A percentile compares a stretch with the other conserved stretches of the same genome.
These are phyloP conservation scores for Hexactinellida sp. DNA, from an alignment of 37 sponge, comb jelly and placozoan genomes.

Conservation along the genomic window DNA sequence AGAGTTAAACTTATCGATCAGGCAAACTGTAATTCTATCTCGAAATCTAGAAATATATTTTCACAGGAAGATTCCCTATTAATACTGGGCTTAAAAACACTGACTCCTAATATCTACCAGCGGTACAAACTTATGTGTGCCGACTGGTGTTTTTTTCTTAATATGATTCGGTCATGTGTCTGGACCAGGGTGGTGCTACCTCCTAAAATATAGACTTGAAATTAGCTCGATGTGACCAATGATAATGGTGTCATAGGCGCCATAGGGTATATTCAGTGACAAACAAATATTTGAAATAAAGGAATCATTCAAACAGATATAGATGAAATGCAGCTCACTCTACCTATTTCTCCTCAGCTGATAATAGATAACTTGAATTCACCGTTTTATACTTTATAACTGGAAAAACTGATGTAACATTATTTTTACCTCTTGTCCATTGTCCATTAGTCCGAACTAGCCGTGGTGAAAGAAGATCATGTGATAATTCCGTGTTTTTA, in stretches of 20 bases:
- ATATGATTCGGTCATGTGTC: not conserved
- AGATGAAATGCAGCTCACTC: not conserved
- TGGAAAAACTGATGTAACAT: not conserved
- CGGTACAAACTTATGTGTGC: not conserved
- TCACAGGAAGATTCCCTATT: not conserved
- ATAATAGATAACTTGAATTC: slow-evolving; percentile 4
- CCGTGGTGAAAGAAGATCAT: not conserved
- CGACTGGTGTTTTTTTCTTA: not conserved
- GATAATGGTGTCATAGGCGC: not conserved
- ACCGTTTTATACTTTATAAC: not conserved
- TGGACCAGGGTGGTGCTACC: not conserved
- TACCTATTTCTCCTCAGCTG: not conserved
- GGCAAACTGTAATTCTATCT: not conserved
- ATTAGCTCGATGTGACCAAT: not conserved
- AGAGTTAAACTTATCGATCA: not conserved
- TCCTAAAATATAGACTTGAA: not conserved
- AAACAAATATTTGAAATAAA: not conserved
- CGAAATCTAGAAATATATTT: not conserved
- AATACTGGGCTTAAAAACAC: not conserved
- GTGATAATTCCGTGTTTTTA: not conserved
- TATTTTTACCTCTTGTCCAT: not conserved
- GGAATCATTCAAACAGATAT: not conserved
- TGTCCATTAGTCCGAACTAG: not conserved
- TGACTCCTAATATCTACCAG: not conserved
- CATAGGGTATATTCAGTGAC: not conserved